phyloP scores from a whole-genome alignment of 2,113 vertebrate species.

The Struthio camelus region DNA sequence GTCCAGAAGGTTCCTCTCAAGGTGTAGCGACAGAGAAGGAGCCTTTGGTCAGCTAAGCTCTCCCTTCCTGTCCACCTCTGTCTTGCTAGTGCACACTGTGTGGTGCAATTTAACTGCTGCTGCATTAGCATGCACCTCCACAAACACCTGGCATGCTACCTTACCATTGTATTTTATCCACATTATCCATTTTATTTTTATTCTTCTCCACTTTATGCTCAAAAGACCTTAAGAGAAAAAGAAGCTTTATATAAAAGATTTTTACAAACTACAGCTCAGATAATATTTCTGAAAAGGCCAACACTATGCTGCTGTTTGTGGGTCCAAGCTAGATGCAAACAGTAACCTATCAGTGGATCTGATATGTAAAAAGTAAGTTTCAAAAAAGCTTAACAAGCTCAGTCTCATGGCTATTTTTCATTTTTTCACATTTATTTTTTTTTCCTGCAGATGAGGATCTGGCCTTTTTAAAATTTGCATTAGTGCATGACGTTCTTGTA shows the following conservation, averaged over 20 bases:
- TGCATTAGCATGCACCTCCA: background rate
- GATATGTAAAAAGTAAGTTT: background rate
- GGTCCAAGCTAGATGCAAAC: conserved; percentile 15
- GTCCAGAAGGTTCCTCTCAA: background rate
- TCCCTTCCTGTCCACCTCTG: background rate
- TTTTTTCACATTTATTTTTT: background rate
- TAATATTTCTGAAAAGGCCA: background rate
- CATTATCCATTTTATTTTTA: background rate
- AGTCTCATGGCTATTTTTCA: background rate
- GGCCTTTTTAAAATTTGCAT: background rate
- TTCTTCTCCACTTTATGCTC: background rate
- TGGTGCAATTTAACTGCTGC: background rate
- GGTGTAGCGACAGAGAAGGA: background rate
- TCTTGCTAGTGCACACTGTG: background rate
- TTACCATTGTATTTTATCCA: background rate
- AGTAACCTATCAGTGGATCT: background rate
- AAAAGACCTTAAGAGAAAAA: background rate
- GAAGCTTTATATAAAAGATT: background rate
- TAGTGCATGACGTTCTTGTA: background rate
- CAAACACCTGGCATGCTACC: background rate
- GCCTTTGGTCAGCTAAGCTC: background rate
- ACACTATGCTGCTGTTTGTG: background rate
- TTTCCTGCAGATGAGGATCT: background rate
- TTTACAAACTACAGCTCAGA: background rate
- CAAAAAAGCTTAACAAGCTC: background rate